A percentile compares a stretch with the other conserved stretches of the same genome.
phyloP scores from a whole-genome alignment of 2,888 invertebrate species.

The Euphydryas editha region DNA sequence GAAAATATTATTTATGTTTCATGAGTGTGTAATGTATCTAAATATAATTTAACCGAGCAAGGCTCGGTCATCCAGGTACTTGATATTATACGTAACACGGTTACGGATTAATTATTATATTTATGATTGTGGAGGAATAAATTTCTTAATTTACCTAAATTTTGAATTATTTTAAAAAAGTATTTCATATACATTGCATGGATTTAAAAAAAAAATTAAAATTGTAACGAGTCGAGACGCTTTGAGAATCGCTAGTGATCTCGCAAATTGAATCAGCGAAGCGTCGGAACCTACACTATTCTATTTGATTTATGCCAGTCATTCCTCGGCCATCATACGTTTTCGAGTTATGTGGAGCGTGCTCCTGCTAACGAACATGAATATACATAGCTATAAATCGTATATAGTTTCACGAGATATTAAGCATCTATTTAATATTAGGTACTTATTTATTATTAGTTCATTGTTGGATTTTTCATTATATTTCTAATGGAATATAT shows the following conservation, averaged over 20 bases:
- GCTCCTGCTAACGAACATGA: constrained; percentile 27
- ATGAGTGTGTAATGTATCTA: no score
- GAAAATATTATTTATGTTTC: no score
- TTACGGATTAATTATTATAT: no score
- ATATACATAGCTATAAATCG: not conserved
- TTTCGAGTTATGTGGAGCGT: constrained; percentile 28
- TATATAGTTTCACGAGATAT: constrained; percentile 4
- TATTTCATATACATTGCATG: not conserved
- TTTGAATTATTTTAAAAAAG: not conserved
- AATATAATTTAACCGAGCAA: no score
- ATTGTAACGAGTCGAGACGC: constrained; percentile 2
- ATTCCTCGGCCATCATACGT: constrained; percentile 22
- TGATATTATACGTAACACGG: no score
- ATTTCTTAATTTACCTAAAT: not conserved
- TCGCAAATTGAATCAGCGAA: constrained; percentile 22
- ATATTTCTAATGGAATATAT: no score
- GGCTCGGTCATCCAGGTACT: no score
- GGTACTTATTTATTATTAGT: not conserved
- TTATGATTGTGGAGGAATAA: no score
- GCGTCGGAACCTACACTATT: constrained; percentile 9
- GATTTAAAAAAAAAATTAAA: not conserved
- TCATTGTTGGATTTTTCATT: no score
- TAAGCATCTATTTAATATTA: no score
- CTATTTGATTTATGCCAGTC: constrained; percentile 29
- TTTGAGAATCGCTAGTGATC: constrained; percentile 12